Conservation (phyloP, 2,797 vertebrate genomes). For the Crenichthys baileyi region DNA sequence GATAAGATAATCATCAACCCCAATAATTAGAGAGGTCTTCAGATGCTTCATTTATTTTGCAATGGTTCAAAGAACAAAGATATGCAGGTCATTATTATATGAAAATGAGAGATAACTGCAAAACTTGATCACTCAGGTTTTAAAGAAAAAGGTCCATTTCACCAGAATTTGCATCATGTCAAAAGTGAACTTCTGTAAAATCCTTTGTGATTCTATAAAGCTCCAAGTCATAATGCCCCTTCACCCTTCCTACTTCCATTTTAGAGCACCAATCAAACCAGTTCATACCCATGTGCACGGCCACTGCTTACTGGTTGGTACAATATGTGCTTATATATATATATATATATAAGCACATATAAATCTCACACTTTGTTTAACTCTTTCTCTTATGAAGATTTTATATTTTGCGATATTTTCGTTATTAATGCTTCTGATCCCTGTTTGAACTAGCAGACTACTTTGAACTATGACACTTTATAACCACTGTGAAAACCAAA, state of each 20-base stretch:
- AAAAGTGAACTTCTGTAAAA: not conserved
- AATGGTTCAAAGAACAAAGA: not conserved
- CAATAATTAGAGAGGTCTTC: not conserved
- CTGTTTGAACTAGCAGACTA: too few species aligned
- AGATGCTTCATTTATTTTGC: not conserved
- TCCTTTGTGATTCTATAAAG: not conserved
- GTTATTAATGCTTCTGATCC: too few species aligned
- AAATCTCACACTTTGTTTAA: not conserved
- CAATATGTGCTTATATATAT: too few species aligned
- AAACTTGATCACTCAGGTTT: not conserved
- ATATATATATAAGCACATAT: too few species aligned
- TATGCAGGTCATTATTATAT: not conserved
- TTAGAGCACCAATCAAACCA: not conserved
- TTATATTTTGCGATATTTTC: too few species aligned
- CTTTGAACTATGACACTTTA: too few species aligned
- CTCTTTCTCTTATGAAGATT: not conserved
- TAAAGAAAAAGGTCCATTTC: not conserved
- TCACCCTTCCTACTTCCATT: not conserved
- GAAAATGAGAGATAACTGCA: not conserved
- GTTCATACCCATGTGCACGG: not conserved
- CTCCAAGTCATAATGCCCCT: too few species aligned
- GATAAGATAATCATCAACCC: not conserved
- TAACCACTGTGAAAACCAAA: too few species aligned
- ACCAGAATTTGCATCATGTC: not conserved
- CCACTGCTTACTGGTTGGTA: not conserved